A percentile compares a stretch with the other conserved stretches of the same genome.
Evolutionary conservation across 2,888 invertebrate species (phyloP).

Genomic region (Plusia festucae): DNA sequence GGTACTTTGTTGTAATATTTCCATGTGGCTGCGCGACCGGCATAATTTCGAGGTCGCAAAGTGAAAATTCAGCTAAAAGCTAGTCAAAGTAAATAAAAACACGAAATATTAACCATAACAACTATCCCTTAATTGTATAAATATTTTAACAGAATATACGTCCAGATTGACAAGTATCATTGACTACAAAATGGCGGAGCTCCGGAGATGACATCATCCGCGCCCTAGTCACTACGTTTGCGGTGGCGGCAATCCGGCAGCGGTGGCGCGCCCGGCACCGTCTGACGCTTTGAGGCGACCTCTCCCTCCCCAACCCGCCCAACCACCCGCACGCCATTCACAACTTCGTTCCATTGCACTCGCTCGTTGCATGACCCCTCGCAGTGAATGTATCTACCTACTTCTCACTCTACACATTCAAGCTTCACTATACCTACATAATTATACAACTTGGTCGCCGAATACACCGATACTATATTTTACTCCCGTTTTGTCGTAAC

Average conservation of each 20-base stretch:
- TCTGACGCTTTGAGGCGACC: slow-evolving; percentile 53
- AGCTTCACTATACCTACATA: slow-evolving; percentile 24
- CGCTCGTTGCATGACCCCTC: slow-evolving; percentile 68
- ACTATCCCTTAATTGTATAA: no score
- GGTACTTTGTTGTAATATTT: no score
- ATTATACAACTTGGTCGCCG: slow-evolving; percentile 24
- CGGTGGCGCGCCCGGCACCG: slow-evolving; percentile 37
- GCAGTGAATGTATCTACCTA: slow-evolving; percentile 60
- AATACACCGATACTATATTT: slow-evolving; percentile 23
- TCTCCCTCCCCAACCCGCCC: slow-evolving; percentile 48
- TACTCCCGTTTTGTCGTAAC: slow-evolving; percentile 5
- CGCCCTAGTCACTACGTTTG: slow-evolving; percentile 62
- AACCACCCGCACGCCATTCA: slow-evolving; percentile 74
- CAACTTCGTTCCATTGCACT: slow-evolving; percentile 75
- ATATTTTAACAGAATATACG: no score
- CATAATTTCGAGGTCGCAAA: no score
- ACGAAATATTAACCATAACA: no score
- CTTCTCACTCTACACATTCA: slow-evolving; percentile 28
- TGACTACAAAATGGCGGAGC: slow-evolving; percentile 72
- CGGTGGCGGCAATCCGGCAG: slow-evolving; percentile 21
- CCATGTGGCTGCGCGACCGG: no score
- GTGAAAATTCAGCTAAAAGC: no score
- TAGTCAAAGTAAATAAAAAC: no score
- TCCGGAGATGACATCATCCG: slow-evolving; percentile 79
- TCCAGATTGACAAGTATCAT: slow-evolving; percentile 44